Base-by-base conservation (phyloP, 2,113 vertebrate genomes). In the Dasyurus viverrinus region DNA sequence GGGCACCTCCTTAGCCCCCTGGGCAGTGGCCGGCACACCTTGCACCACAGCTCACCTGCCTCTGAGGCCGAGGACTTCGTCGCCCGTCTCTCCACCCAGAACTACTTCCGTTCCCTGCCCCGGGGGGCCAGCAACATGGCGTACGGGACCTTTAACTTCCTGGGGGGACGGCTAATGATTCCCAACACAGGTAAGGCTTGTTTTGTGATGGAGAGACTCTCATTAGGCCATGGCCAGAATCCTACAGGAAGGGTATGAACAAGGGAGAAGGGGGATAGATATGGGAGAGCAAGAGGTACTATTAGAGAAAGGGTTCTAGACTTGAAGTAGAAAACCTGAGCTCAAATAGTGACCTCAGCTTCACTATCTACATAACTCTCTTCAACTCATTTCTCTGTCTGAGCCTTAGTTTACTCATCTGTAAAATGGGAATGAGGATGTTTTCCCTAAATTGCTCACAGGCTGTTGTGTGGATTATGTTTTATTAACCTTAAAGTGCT, bases 81-180 rank as follows among this genome's bases (percentile, higher is more conserved):
- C 95, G 99, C 99, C 95, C 99, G 99, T 90, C 99, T 99, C 95
- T 99, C 99, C 89, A 99, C 99, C 46, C 99, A 99, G 98, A 99
- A 96, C 98, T 99, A 99, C 98, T 99, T 99, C 94, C 99, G 99
- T 93, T 99, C 99, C 2, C 98, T 99, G 97, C 99, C 99, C 46
- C 99, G 99, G 0, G 99, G 99, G 95, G 98, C 98, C 84, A 99
- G 99, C 96, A 99, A 99, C 98, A 99, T 99, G 98, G 99, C 99
- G 60, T 99, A 99, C 0, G 99, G 99, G 96, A 99, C 99, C 94
- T 99, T 99, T 98, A 99, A 99, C 98, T 99, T 99, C 98, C 96
- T 99, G 90, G 99, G 99, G 36, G 99, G 99, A 12, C 98, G 99
- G 89, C 99, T 99, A 76, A 99, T 99, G 89, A 99, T 99, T 93